These are phyloP conservation scores for Daubentonia madagascariensis DNA, from an alignment of 2,113 vertebrate species.

Conservation along the genomic window DNA sequence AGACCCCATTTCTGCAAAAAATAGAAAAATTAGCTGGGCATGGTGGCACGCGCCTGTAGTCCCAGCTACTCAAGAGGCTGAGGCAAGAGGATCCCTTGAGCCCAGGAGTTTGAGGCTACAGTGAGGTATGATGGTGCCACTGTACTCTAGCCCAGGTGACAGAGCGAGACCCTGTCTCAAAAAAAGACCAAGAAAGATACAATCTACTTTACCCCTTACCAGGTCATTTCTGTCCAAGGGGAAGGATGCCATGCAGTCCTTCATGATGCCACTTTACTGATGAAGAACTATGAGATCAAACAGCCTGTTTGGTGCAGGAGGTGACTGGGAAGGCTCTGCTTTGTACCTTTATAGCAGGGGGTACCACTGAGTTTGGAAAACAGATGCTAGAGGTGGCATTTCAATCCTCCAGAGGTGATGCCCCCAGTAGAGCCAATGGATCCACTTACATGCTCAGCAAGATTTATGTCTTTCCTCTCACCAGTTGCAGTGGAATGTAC, in stretches of 20 bases:
- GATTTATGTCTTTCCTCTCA: conserved; percentile 87
- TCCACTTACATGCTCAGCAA: conserved; percentile 95
- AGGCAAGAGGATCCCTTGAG: too few relatives aligned
- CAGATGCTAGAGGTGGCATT: conserved; percentile 91
- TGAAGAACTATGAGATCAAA: conserved; percentile 93
- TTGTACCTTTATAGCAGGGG: conserved; percentile 87
- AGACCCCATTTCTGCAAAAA: too few relatives aligned
- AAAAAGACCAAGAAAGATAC: conserved; percentile 87
- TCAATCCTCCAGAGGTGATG: conserved; percentile 87
- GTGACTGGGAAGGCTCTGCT: conserved; percentile 90
- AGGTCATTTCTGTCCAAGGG: conserved; percentile 92
- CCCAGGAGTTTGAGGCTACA: too few relatives aligned
- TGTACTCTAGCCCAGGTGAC: too few relatives aligned
- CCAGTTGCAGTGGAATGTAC: conserved; percentile 89
- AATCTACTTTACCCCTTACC: conserved; percentile 89
- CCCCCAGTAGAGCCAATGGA: conserved; percentile 86
- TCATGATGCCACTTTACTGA: conserved; percentile 94
- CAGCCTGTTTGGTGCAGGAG: conserved; percentile 88
- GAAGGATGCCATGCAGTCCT: conserved; percentile 89
- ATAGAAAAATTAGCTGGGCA: too few relatives aligned
- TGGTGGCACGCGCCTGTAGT: too few relatives aligned
- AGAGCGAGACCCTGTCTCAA: too few relatives aligned
- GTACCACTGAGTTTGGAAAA: conserved; percentile 92
- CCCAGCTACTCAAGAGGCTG: too few relatives aligned
- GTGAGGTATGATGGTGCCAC: too few relatives aligned